phyloP scores from a whole-genome alignment of 1,140 invertebrate genomes.

The Caenorhabditis briggsae region DNA sequence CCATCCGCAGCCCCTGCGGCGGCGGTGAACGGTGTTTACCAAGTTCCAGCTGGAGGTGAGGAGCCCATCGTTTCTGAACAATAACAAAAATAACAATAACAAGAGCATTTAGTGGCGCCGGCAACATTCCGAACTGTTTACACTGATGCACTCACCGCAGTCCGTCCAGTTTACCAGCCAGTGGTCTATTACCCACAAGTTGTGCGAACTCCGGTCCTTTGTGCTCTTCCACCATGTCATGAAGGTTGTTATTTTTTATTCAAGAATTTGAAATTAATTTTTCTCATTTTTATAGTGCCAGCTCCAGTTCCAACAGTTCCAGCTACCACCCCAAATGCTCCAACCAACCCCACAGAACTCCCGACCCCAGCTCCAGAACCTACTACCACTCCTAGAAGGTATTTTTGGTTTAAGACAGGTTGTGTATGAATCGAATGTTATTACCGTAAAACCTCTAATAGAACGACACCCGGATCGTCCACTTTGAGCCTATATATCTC shows the following conservation, averaged over 20 bases:
- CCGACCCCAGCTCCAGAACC: conserved; percentile 31
- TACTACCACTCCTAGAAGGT: conserved; percentile 32
- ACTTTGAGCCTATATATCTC: no score
- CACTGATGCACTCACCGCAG: conserved; percentile 23
- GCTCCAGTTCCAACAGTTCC: conserved; percentile 26
- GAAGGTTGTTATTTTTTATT: neutral
- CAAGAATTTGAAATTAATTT: no score
- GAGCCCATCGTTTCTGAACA: conserved; percentile 33
- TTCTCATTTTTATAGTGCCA: neutral
- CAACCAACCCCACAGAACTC: conserved; percentile 13
- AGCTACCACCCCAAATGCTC: conserved; percentile 16
- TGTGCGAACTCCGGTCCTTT: conserved; percentile 29
- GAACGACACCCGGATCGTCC: no score
- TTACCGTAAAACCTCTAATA: no score
- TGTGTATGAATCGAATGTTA: conserved; percentile 19
- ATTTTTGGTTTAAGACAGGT: conserved; percentile 44
- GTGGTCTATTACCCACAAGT: conserved; percentile 54
- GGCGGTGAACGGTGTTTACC: conserved; percentile 42
- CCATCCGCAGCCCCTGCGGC: conserved; percentile 20
- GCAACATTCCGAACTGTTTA: conserved; percentile 55
- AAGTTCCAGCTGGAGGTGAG: conserved; percentile 51
- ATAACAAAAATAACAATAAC: conserved; percentile 9
- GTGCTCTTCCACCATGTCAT: conserved; percentile 34
- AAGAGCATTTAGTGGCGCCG: conserved; percentile 44
- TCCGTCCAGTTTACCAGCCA: conserved; percentile 47